phyloP scores from a whole-genome alignment of 2,888 invertebrate species.

The Tuberolachnus salignus region DNA sequence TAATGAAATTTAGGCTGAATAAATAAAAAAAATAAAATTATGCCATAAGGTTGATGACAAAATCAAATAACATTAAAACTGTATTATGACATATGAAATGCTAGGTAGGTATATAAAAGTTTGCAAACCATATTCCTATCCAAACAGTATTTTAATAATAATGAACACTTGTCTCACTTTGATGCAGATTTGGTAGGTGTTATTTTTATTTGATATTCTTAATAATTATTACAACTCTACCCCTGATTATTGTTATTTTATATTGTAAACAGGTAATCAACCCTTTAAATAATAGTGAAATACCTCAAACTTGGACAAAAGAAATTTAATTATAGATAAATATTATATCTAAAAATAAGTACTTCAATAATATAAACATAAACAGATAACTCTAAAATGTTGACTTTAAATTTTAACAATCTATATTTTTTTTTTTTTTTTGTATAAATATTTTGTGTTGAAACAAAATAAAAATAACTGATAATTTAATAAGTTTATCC shows the following conservation, averaged over 20 bases:
- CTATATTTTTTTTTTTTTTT: slow-evolving; percentile 8
- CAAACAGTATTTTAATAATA: too few relatives aligned
- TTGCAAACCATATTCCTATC: too few relatives aligned
- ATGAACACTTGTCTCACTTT: too few relatives aligned
- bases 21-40: too few relatives aligned
- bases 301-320: background rate
- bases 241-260: too few relatives aligned
- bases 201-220: too few relatives aligned
- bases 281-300: background rate
- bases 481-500: slow-evolving; percentile 9
- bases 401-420: background rate
- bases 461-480: slow-evolving; percentile 2
- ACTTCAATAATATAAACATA: background rate
- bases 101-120: too few relatives aligned
- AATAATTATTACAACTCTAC: too few relatives aligned
- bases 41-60: too few relatives aligned
- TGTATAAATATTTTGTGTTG: background rate
- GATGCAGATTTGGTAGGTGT: too few relatives aligned
- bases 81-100: background rate
- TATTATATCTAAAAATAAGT: background rate
- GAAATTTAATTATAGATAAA: slow-evolving; percentile 10
- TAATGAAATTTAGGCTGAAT: too few relatives aligned
- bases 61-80: too few relatives aligned
- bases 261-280: background rate
- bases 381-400: background rate